Evolutionary conservation across 2,797 vertebrate species (phyloP).

Genomic region (Cyclura pinguis): DNA sequence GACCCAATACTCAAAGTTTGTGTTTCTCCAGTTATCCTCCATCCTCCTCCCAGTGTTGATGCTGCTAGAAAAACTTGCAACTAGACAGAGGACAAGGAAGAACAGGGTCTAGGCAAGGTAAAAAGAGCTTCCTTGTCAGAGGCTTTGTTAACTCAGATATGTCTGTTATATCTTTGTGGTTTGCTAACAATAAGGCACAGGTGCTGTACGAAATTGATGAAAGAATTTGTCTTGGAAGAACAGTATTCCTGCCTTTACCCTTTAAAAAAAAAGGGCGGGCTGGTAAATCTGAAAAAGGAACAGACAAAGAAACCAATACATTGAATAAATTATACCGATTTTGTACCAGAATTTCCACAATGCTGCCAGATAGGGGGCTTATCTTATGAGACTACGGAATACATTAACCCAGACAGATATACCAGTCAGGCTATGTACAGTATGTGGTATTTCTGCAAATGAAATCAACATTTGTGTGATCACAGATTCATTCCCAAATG

Average conservation of each 20-base stretch:
- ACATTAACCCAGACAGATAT: not conserved
- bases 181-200: not conserved
- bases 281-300: not conserved
- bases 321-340: not conserved
- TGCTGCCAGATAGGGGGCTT: not conserved
- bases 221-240: not conserved
- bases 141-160: too few species aligned
- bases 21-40: too few species aligned
- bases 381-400: not conserved
- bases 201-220: not conserved
- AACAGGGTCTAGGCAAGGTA: too few species aligned
- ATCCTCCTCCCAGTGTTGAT: too few species aligned
- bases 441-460: not conserved
- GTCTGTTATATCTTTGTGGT: not conserved
- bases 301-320: not conserved
- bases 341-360: not conserved
- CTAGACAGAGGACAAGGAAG: too few species aligned
- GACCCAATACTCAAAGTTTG: too few species aligned
- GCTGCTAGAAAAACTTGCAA: too few species aligned
- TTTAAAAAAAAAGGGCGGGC: not conserved
- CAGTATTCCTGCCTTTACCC: not conserved
- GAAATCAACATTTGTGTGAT: not conserved
- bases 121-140: too few species aligned
- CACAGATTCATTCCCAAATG: not conserved
- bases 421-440: slow-evolving; percentile 2